Evolutionary conservation across 2,888 invertebrate genomes (phyloP).

Genomic region (Scaptomyza polygonia): DNA sequence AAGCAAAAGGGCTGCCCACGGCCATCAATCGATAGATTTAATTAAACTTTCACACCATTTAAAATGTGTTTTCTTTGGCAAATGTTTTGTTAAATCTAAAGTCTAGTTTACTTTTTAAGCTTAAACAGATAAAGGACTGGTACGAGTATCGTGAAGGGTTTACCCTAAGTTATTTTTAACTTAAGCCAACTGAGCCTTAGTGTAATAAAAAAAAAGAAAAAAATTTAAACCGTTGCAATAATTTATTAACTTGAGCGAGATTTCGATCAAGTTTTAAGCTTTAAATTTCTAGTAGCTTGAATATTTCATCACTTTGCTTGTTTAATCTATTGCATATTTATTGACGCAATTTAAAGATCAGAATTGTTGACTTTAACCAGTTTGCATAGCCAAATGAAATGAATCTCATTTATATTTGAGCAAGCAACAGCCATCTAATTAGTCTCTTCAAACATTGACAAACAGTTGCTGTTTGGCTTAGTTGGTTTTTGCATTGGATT

Average conservation of each 20-base stretch:
- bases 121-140: neutral
- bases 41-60: neutral
- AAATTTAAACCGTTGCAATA: neutral
- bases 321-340: neutral
- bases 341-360: conserved; percentile 8
- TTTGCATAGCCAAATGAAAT: conserved; percentile 40
- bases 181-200: no score
- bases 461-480: conserved; percentile 36
- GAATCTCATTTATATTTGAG: conserved; percentile 52
- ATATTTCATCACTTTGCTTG: neutral
- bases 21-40: neutral
- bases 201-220: neutral
- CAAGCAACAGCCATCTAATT: conserved; percentile 58
- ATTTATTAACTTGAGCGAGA: neutral
- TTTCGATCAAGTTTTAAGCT: neutral
- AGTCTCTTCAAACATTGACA: conserved; percentile 63
- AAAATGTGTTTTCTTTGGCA: neutral
- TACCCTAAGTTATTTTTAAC: neutral
- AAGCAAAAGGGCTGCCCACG: neutral
- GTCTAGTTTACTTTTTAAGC: neutral
- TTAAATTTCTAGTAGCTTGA: neutral
- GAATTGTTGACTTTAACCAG: conserved; percentile 7
- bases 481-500: conserved; percentile 20
- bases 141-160: neutral
- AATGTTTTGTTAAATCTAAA: neutral